Conservation (phyloP, 2,113 vertebrate species). For the Pelvicachromis taeniatus region DNA sequence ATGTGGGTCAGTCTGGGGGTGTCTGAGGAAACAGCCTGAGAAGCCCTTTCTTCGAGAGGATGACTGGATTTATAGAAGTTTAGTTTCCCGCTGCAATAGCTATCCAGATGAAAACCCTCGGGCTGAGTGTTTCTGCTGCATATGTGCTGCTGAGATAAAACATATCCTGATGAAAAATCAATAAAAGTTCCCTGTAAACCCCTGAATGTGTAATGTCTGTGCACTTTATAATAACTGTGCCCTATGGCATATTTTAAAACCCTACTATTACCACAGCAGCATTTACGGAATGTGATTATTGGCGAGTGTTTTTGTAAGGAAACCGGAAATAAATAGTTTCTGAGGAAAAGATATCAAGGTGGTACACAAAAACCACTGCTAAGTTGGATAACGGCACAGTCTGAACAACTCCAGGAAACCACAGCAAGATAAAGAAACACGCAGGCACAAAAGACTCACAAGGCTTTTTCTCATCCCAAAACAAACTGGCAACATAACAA, state of each 20-base stretch:
- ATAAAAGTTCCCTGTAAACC: background rate
- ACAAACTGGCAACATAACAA: conserved; percentile 17
- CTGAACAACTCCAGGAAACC: conserved; percentile 3
- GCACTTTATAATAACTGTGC: background rate
- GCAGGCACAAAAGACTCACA: conserved; percentile 1
- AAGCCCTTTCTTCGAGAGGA: background rate
- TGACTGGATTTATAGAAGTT: background rate
- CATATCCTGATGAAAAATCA: conserved; percentile 13
- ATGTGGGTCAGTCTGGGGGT: background rate
- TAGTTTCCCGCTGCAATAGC: background rate
- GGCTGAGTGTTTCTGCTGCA: background rate
- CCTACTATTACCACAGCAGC: background rate
- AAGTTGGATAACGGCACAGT: background rate
- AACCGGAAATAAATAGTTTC: background rate
- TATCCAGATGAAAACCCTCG: background rate
- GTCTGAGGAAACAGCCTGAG: background rate
- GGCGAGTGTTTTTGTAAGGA: background rate
- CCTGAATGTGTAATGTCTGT: background rate
- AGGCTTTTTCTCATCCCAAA: background rate
- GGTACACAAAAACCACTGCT: background rate
- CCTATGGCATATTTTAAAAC: background rate
- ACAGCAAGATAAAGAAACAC: background rate
- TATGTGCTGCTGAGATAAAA: background rate
- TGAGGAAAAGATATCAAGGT: background rate
- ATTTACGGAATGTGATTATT: background rate